A percentile compares a stretch with the other conserved stretches of the same genome.
Evolutionary conservation across 2,113 vertebrate species (phyloP).

Genomic region (Pungitius pungitius): DNA sequence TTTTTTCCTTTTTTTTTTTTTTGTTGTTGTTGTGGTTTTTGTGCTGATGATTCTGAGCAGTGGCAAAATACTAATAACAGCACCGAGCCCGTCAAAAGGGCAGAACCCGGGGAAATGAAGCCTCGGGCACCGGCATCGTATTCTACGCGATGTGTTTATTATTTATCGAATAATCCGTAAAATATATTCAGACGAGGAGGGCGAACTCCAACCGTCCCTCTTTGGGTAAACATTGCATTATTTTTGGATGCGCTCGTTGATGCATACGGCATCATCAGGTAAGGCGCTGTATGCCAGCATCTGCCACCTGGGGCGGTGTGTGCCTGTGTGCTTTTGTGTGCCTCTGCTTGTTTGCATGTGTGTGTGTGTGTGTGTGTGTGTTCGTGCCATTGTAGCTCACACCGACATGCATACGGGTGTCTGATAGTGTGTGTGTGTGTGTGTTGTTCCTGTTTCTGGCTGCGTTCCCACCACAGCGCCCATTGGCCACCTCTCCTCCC

Average conservation of each 20-base stretch:
- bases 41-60: conserved; percentile 64
- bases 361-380: conserved; percentile 19
- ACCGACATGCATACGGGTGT: conserved; percentile 41
- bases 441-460: conserved; percentile 35
- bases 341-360: conserved; percentile 13
- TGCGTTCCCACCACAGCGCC: conserved; percentile 51
- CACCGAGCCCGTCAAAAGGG: conserved; percentile 58
- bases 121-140: conserved; percentile 26
- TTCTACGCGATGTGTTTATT: conserved; percentile 36
- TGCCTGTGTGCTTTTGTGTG: conserved; percentile 32
- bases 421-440: conserved; percentile 19
- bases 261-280: conserved; percentile 72
- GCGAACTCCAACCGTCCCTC: conserved; percentile 39
- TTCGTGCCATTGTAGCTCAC: conserved; percentile 21
- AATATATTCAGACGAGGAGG: conserved; percentile 34
- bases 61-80: conserved; percentile 77
- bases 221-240: conserved; percentile 64
- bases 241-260: conserved; percentile 65
- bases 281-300: conserved; percentile 59
- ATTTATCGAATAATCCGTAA: conserved; percentile 52
- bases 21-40: not conserved
- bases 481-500: conserved; percentile 62
- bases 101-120: conserved; percentile 46
- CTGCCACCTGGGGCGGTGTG: conserved; percentile 73
- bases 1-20: conserved; percentile 7